Evolutionary conservation across 2,797 vertebrate genomes (phyloP).

Genomic region (Glyptemys insculpta): DNA sequence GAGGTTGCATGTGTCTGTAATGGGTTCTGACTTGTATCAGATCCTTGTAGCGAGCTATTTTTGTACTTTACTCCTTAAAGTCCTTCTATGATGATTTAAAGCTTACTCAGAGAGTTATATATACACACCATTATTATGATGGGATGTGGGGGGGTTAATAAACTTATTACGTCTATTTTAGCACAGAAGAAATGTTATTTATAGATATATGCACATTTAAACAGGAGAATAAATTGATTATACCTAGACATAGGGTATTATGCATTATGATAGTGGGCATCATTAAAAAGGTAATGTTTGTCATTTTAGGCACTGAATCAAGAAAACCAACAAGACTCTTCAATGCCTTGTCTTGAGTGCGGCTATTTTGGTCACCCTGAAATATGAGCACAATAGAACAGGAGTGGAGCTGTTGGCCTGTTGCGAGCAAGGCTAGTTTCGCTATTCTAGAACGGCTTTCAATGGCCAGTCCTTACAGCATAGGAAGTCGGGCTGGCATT

Average conservation of each 20-base stretch:
- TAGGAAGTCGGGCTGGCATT: not conserved
- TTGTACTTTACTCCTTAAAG: not conserved
- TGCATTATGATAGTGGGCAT: too few relatives aligned
- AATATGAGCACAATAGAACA: not conserved
- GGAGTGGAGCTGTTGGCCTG: not conserved
- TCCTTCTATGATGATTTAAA: not conserved
- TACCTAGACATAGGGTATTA: conserved; percentile 34
- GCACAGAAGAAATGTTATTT: conserved; percentile 39
- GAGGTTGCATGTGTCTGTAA: not conserved
- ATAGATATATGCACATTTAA: not conserved
- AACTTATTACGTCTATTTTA: not conserved
- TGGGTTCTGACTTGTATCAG: not conserved
- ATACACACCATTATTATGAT: not conserved
- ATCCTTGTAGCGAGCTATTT: not conserved
- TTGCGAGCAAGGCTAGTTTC: not conserved
- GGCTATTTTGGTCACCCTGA: not conserved
- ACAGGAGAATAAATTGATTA: conserved; percentile 18
- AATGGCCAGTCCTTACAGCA: not conserved
- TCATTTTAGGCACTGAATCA: not conserved
- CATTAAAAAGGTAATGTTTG: not conserved
- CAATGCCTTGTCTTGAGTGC: too few relatives aligned
- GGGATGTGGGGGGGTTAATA: not conserved
- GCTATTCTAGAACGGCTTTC: not conserved
- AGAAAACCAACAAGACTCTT: not conserved
- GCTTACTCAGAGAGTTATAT: not conserved